Percentiles rank a stretch among this genome's conserved stretches.
These are phyloP conservation scores for Bradynema listronoti DNA, from an alignment of 1,140 invertebrate species.

Conservation along the genomic window DNA sequence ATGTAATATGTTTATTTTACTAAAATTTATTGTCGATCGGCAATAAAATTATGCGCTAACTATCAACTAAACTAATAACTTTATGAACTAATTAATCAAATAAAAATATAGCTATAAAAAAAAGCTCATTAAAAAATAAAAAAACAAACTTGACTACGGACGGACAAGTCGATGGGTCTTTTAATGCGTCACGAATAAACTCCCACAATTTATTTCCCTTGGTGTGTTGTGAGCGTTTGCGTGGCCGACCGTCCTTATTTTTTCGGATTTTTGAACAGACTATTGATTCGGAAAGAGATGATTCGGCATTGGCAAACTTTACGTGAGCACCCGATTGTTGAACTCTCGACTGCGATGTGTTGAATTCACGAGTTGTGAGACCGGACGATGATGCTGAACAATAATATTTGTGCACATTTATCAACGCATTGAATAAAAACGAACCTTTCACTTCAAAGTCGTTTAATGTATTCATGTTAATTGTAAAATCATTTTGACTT, in stretches of 20 bases:
- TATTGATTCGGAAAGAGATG: constrained; percentile 10
- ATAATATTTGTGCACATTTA: constrained; percentile 8
- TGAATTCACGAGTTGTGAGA: not conserved
- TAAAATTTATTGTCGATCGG: too few species aligned
- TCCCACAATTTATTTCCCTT: constrained; percentile 69
- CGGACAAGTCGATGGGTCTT: constrained; percentile 71
- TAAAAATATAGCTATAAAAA: too few species aligned
- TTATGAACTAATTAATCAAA: too few species aligned
- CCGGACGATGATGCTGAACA: not conserved
- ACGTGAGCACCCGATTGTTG: too few species aligned
- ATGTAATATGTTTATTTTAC: not conserved
- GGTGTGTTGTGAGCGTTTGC: constrained; percentile 58
- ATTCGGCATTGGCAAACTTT: not conserved
- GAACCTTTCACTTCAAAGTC: too few species aligned
- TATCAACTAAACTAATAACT: too few species aligned
- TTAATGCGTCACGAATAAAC: constrained; percentile 73
- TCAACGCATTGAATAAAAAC: too few species aligned
- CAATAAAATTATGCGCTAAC: too few species aligned
- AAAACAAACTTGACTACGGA: constrained; percentile 49
- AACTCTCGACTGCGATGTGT: not conserved
- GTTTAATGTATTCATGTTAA: too few species aligned
- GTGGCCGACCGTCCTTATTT: constrained; percentile 53
- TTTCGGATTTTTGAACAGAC: constrained; percentile 35
- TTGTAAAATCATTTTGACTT: too few species aligned
- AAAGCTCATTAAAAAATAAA: too few species aligned